phyloP scores from a whole-genome alignment of 2,113 vertebrate species.

The Platichthys flesus region DNA sequence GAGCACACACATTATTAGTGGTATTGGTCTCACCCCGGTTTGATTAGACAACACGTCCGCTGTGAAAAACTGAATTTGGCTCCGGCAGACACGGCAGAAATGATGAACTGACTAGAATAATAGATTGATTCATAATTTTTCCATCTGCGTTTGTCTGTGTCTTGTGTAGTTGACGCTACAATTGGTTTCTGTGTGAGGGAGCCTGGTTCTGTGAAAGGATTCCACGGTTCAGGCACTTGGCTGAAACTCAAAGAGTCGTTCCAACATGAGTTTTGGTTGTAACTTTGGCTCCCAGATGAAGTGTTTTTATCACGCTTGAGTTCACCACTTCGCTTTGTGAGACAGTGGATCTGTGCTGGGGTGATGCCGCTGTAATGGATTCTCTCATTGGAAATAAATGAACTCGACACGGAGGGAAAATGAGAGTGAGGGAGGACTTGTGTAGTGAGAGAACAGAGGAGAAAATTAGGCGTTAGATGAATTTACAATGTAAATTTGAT shows the following conservation, averaged over 20 bases:
- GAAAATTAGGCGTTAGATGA: not conserved
- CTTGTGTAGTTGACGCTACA: not conserved
- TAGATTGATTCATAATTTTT: not conserved
- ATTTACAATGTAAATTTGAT: not conserved
- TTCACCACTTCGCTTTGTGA: constrained; percentile 38
- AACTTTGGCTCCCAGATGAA: constrained; percentile 43
- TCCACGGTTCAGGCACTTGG: constrained; percentile 18
- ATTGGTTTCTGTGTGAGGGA: not conserved
- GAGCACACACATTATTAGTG: constrained; percentile 18
- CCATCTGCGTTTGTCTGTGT: not conserved
- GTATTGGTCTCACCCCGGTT: constrained; percentile 38
- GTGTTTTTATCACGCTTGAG: constrained; percentile 50
- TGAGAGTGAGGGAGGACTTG: constrained; percentile 33
- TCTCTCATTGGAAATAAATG: constrained; percentile 67
- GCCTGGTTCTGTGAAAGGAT: not conserved
- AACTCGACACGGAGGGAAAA: constrained; percentile 52
- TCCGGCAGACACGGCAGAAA: not conserved
- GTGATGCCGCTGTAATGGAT: constrained; percentile 56
- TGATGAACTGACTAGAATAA: not conserved
- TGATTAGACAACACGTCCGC: constrained; percentile 21
- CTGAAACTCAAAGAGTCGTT: constrained; percentile 8
- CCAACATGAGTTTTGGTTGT: constrained; percentile 34
- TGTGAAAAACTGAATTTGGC: not conserved
- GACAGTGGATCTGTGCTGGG: constrained; percentile 23
- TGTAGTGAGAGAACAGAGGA: constrained; percentile 10